A percentile compares a stretch with the other conserved stretches of the same genome.
Evolutionary conservation across 2,113 vertebrate species (phyloP).

Genomic region (Hemiscyllium ocellatum): DNA sequence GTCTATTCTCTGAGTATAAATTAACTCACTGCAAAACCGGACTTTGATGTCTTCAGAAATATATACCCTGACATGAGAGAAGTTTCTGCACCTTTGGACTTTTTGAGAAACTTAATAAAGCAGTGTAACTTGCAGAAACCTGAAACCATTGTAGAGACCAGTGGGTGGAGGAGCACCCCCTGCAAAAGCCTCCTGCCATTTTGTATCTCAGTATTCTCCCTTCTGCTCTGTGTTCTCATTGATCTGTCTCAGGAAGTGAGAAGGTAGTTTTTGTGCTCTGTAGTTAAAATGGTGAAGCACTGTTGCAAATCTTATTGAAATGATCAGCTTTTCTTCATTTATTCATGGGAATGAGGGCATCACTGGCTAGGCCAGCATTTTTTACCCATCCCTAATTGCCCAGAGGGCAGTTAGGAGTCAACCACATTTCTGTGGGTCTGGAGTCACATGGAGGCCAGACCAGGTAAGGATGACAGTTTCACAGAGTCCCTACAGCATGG

Average conservation of each 20-base stretch:
- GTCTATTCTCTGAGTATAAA: background rate
- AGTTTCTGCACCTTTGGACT: background rate
- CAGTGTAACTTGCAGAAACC: background rate
- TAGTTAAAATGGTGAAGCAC: background rate
- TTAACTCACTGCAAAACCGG: background rate
- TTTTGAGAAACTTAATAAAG: background rate
- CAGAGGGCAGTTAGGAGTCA: no score
- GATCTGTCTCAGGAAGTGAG: background rate
- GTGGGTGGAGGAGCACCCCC: background rate
- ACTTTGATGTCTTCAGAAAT: background rate
- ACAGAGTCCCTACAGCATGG: no score
- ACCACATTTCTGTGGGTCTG: no score
- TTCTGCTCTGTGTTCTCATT: background rate
- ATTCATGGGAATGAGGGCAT: no score
- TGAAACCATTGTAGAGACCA: background rate
- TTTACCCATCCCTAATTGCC: no score
- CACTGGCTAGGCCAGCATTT: no score
- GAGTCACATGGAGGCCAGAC: no score
- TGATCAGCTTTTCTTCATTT: background rate
- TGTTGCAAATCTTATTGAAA: background rate
- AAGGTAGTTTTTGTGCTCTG: background rate
- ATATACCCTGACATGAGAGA: background rate
- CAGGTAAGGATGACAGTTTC: no score
- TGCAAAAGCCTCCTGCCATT: background rate
- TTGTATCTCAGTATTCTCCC: background rate